Conservation (phyloP, 2,113 vertebrate genomes). For the Bambusicola thoracicus region DNA sequence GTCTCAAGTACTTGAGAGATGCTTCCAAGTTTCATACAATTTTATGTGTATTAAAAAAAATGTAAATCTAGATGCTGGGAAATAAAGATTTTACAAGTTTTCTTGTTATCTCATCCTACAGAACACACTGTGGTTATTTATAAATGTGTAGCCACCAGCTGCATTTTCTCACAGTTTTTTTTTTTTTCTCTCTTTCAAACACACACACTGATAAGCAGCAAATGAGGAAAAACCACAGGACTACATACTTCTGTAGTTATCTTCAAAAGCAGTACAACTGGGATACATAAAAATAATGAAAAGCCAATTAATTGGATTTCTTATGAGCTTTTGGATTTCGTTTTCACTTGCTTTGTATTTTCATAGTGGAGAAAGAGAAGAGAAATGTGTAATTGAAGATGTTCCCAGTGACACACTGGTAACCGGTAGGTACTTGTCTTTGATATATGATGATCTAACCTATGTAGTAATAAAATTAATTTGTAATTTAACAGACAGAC, state of each 20-base stretch:
- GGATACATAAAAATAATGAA: slow-evolving; percentile 49
- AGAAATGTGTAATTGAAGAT: slow-evolving; percentile 92
- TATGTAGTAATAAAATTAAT: not conserved
- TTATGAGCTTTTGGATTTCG: slow-evolving; percentile 68
- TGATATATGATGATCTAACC: not conserved
- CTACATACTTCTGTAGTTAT: not conserved
- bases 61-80: not conserved
- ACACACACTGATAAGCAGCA: not conserved
- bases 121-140: slow-evolving; percentile 27
- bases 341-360: slow-evolving; percentile 85
- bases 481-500: not conserved
- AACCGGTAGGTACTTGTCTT: slow-evolving; percentile 79
- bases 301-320: slow-evolving; percentile 54
- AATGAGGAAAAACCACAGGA: not conserved
- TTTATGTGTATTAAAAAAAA: not conserved
- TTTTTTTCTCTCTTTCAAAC: not conserved
- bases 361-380: slow-evolving; percentile 86
- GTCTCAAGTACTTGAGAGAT: not conserved
- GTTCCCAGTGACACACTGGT: slow-evolving; percentile 85
- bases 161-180: slow-evolving; percentile 71
- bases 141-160: slow-evolving; percentile 41
- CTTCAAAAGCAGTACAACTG: not conserved
- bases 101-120: slow-evolving; percentile 34
- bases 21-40: not conserved
- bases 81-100: not conserved